A percentile compares a stretch with the other conserved stretches of the same genome.
These are phyloP conservation scores for Centropus bengalensis DNA, from an alignment of 2,113 vertebrate species.

Conservation along the genomic window DNA sequence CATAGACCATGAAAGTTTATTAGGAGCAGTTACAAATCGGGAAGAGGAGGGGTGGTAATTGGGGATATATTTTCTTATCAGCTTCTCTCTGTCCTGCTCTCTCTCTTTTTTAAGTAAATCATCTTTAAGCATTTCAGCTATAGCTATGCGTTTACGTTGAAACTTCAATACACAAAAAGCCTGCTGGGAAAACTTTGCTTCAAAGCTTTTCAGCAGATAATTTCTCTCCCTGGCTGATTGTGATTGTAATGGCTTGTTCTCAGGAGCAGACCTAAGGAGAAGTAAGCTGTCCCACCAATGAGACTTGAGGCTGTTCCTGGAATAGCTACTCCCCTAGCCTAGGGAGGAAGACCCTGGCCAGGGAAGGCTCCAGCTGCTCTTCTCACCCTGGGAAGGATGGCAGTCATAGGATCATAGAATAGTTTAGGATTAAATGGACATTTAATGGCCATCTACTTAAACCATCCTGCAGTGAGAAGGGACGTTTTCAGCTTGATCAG, in stretches of 20 bases:
- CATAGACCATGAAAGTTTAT: conserved; percentile 78
- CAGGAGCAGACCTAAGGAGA: background rate
- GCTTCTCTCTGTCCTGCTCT: conserved; percentile 32
- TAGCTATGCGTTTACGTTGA: conserved; percentile 38
- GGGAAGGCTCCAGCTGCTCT: background rate
- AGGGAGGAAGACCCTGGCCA: background rate
- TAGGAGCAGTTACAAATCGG: conserved; percentile 72
- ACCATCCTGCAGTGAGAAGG: accelerated
- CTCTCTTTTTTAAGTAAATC: conserved; percentile 46
- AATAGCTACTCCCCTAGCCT: background rate
- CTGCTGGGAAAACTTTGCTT: conserved; percentile 23
- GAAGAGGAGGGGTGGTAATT: conserved; percentile 45
- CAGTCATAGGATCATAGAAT: background rate
- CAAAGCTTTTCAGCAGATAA: conserved; percentile 26
- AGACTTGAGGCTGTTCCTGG: background rate
- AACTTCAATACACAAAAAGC: conserved; percentile 39
- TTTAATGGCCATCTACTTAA: too few species aligned
- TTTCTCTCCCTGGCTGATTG: conserved; percentile 40
- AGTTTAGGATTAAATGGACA: background rate
- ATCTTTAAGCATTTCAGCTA: conserved; percentile 59
- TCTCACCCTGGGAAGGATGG: background rate
- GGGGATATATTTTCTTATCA: conserved; percentile 63
- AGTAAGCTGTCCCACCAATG: background rate
- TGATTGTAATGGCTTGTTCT: conserved; percentile 16
- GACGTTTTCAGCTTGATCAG: background rate